Evolutionary conservation across 1,140 invertebrate species (phyloP).

Genomic region (Pachypeltis micranthus): DNA sequence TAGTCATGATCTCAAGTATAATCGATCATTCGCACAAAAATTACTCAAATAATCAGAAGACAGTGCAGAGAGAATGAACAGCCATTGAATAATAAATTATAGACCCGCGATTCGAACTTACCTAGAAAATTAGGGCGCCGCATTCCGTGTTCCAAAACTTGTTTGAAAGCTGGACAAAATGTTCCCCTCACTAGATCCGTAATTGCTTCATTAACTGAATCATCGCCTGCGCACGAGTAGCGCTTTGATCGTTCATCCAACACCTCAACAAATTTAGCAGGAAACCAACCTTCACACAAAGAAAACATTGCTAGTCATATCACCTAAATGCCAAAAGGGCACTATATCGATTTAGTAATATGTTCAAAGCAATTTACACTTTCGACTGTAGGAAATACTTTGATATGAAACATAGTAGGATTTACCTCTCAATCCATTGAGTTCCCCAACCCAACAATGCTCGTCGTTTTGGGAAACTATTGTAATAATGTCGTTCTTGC

Average conservation of each 20-base stretch:
- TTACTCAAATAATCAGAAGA: too few species aligned
- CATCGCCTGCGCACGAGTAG: slow-evolving; percentile 93
- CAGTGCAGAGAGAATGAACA: too few species aligned
- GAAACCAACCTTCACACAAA: slow-evolving; percentile 98
- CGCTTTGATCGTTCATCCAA: slow-evolving; percentile 94
- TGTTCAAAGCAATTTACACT: too few species aligned
- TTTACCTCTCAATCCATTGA: slow-evolving; percentile 82
- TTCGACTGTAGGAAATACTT: too few species aligned
- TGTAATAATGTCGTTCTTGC: slow-evolving; percentile 96
- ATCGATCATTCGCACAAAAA: too few species aligned
- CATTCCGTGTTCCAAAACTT: slow-evolving; percentile 92
- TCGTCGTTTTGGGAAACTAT: slow-evolving; percentile 97
- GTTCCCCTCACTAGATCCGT: slow-evolving; percentile 92
- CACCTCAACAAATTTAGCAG: slow-evolving; percentile 93
- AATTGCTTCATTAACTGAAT: slow-evolving; percentile 88
- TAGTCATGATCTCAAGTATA: too few species aligned
- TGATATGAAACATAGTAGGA: neutral
- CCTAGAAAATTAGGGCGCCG: slow-evolving; percentile 68
- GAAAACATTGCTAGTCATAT: too few species aligned
- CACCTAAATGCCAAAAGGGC: too few species aligned
- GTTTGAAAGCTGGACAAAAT: slow-evolving; percentile 85
- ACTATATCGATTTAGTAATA: too few species aligned
- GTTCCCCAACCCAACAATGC: slow-evolving; percentile 98
- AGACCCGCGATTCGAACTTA: slow-evolving; percentile 25
- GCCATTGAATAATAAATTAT: too few species aligned